Conservation (phyloP, 2,797 vertebrate genomes). For the Buphagus erythrorhynchus region DNA sequence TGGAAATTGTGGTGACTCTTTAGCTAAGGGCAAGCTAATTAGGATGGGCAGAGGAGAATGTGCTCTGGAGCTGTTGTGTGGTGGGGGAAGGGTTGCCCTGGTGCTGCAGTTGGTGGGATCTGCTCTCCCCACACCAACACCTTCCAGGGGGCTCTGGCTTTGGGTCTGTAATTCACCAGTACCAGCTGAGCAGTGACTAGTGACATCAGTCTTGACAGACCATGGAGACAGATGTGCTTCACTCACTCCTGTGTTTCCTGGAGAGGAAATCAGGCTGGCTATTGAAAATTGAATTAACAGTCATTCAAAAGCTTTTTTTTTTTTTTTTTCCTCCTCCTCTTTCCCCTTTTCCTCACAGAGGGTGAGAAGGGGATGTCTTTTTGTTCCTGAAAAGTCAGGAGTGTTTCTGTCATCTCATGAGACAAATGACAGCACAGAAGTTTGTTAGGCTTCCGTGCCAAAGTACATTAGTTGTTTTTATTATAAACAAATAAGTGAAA, state of each 20-base stretch:
- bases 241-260: not conserved
- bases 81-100: not conserved
- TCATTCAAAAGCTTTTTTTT: not conserved
- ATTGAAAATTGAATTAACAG: not conserved
- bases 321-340: accelerated
- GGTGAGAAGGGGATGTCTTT: not conserved
- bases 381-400: not conserved
- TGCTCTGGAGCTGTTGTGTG: not conserved
- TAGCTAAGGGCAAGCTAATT: conserved; percentile 26
- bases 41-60: conserved; percentile 9
- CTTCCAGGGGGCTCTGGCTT: not conserved
- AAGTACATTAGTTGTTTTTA: not conserved
- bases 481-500: not conserved
- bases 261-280: not conserved
- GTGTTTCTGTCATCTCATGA: not conserved
- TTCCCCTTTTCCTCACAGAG: not conserved
- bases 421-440: not conserved
- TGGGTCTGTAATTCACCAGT: not conserved
- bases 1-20: conserved; percentile 37
- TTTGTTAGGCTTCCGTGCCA: not conserved
- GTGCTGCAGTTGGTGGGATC: not conserved
- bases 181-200: not conserved
- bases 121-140: not conserved
- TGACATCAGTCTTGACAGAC: not conserved
- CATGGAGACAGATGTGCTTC: not conserved